A percentile compares a stretch with the other conserved stretches of the same genome.
phyloP scores from a whole-genome alignment of 1,140 invertebrate genomes.

The Drosophila persimilis region DNA sequence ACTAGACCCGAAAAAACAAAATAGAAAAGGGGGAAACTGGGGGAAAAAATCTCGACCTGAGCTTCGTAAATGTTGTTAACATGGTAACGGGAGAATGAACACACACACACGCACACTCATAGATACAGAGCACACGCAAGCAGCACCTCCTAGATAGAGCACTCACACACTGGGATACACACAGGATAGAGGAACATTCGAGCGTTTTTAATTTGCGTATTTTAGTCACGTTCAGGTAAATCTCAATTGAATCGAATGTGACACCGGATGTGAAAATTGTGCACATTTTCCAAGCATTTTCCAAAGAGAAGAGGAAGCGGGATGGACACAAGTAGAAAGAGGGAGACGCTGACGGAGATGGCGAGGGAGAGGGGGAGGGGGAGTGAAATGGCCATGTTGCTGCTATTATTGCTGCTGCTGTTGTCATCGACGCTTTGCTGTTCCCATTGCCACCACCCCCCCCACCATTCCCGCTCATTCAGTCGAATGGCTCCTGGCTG shows the following conservation, averaged over 20 bases:
- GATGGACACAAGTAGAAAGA: background rate
- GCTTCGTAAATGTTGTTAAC: conserved; percentile 62
- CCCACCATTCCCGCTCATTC: too few species aligned
- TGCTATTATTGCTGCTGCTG: conserved; percentile 25
- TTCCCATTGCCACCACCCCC: background rate
- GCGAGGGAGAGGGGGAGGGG: background rate
- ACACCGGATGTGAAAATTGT: conserved; percentile 83
- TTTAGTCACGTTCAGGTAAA: conserved; percentile 83
- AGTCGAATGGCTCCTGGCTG: conserved; percentile 35
- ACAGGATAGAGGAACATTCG: conserved; percentile 11
- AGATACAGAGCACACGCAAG: conserved; percentile 15
- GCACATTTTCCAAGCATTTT: conserved; percentile 79
- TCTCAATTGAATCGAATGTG: conserved; percentile 83
- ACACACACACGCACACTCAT: conserved; percentile 37
- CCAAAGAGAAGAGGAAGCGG: conserved; percentile 30
- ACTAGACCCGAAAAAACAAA: conserved; percentile 28
- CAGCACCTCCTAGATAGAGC: conserved; percentile 1
- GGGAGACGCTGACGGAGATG: conserved; percentile 16
- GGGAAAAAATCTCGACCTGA: conserved; percentile 48
- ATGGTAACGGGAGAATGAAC: conserved; percentile 41
- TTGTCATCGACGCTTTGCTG: conserved; percentile 6
- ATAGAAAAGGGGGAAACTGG: conserved; percentile 30
- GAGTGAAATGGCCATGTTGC: conserved; percentile 33
- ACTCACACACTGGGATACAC: conserved; percentile 12
- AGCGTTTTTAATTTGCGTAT: conserved; percentile 81